A percentile compares a stretch with the other conserved stretches of the same genome.
Conservation (phyloP, 2,888 invertebrate genomes). For the Amiota minor region DNA sequence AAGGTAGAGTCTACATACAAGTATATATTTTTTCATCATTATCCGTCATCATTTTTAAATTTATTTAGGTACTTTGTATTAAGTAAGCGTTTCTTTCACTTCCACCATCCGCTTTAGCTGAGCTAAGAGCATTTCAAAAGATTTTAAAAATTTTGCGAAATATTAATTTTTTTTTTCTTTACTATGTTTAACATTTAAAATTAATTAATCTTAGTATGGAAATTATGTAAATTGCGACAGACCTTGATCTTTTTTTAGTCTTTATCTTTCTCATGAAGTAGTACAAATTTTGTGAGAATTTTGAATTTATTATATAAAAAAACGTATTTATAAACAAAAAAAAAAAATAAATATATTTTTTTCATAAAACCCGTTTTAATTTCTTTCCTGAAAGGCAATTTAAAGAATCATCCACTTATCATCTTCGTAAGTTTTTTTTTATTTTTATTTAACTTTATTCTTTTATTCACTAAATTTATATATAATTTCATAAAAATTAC, state of each 20-base stretch:
- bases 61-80: no score
- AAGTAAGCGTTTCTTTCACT: not conserved
- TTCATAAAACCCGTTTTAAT: not conserved
- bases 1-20: no score
- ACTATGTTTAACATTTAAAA: conserved; percentile 1
- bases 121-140: conserved; percentile 54
- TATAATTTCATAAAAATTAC: conserved; percentile 23
- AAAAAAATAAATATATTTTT: not conserved
- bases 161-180: conserved; percentile 50
- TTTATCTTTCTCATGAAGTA: not conserved
- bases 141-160: conserved; percentile 66
- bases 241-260: conserved; percentile 12
- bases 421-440: no score
- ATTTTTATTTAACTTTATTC: conserved; percentile 6
- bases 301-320: conserved; percentile 18
- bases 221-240: conserved; percentile 4
- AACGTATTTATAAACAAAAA: not conserved
- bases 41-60: no score
- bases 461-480: conserved; percentile 16
- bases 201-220: conserved; percentile 30
- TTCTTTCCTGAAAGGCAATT: not conserved
- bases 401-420: no score
- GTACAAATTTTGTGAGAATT: not conserved
- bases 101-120: not conserved
- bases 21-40: no score